Evolutionary conservation across 2,797 vertebrate species (phyloP).

Genomic region (Sebastes reedi): DNA sequence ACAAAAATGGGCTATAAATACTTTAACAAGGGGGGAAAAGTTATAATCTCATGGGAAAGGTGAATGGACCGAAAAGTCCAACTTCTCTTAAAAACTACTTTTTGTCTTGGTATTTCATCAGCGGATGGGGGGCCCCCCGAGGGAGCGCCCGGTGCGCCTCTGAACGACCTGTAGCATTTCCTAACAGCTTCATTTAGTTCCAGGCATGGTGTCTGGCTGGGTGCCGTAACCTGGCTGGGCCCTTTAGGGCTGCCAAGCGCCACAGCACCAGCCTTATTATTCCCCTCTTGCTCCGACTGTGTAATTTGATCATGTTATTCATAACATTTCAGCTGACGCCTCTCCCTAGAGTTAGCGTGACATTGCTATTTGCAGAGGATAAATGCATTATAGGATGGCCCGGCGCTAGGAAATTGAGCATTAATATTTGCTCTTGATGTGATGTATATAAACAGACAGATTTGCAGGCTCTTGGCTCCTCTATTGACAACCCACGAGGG

Average conservation of each 20-base stretch:
- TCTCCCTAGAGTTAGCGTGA: constrained; percentile 77
- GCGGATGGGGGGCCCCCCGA: constrained; percentile 24
- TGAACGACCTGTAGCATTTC: constrained; percentile 62
- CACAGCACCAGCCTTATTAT: constrained; percentile 71
- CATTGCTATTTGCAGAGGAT: constrained; percentile 84
- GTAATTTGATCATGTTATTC: constrained; percentile 84
- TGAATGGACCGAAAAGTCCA: constrained; percentile 4
- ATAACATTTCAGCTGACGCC: constrained; percentile 79
- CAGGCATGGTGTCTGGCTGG: constrained; percentile 67
- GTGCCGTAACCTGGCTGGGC: constrained; percentile 64
- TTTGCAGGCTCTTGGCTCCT: constrained; percentile 66
- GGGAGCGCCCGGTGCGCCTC: constrained; percentile 26
- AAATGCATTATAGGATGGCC: constrained; percentile 80
- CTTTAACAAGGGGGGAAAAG: background rate
- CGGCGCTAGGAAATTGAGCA: constrained; percentile 80
- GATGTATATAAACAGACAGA: constrained; percentile 80
- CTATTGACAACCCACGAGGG: constrained; percentile 60
- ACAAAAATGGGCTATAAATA: background rate
- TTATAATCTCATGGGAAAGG: background rate
- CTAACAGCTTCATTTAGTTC: constrained; percentile 76
- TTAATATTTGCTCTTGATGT: constrained; percentile 82
- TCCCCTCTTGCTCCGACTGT: constrained; percentile 71
- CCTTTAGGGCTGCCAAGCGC: constrained; percentile 57
- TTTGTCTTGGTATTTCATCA: constrained; percentile 30
- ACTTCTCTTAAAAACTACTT: constrained; percentile 12